Evolutionary conservation across 2,113 vertebrate genomes (phyloP).

Genomic region (Lethenteron camtschaticum): DNA sequence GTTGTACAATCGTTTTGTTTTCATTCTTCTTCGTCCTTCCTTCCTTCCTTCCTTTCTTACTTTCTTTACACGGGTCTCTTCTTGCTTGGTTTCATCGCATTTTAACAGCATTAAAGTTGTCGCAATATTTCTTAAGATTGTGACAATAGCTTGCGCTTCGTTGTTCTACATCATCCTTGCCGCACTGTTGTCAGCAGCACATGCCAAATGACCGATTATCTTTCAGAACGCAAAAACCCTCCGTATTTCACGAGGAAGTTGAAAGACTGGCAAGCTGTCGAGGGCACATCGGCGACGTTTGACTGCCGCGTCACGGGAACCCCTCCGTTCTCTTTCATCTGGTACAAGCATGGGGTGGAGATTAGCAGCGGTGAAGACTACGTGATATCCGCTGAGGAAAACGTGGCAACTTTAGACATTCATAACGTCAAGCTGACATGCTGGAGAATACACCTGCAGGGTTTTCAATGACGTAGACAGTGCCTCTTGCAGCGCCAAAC

Average conservation of each 20-base stretch:
- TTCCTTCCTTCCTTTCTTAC: too few relatives aligned
- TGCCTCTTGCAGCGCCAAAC: neutral
- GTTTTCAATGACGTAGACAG: neutral
- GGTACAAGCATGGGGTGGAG: slow-evolving; percentile 1
- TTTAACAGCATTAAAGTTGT: too few relatives aligned
- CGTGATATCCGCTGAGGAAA: neutral
- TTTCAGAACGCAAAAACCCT: slow-evolving; percentile 2
- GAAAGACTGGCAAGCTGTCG: slow-evolving; percentile 1
- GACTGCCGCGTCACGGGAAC: slow-evolving; percentile 2
- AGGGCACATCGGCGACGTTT: neutral
- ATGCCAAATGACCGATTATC: too few relatives aligned
- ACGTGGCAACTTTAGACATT: neutral
- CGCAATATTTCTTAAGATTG: too few relatives aligned
- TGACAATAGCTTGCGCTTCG: too few relatives aligned
- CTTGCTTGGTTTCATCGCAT: too few relatives aligned
- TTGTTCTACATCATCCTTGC: too few relatives aligned
- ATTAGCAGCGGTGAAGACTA: neutral
- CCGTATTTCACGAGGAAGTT: slow-evolving; percentile 4
- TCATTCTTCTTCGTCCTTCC: too few relatives aligned
- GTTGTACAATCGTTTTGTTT: too few relatives aligned
- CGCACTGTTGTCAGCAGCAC: too few relatives aligned
- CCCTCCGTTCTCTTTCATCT: neutral
- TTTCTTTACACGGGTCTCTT: too few relatives aligned
- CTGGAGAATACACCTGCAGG: neutral
- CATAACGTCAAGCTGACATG: neutral